phyloP scores from a whole-genome alignment of 2,888 invertebrate species.

The Luperina nickerlii region DNA sequence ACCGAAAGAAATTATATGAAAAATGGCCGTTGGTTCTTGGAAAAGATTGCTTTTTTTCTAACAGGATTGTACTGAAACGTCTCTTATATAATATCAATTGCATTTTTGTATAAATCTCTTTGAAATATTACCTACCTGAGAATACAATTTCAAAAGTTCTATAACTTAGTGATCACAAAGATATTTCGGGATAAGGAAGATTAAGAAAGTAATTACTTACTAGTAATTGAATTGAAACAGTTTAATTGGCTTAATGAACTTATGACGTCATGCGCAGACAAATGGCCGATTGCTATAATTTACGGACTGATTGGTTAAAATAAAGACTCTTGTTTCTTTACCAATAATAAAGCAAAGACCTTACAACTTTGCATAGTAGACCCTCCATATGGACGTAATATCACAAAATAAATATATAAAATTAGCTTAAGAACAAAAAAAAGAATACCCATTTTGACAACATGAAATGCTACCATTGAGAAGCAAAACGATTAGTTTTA shows the following conservation, averaged over 20 bases:
- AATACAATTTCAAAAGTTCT: constrained; percentile 4
- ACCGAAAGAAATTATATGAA: constrained; percentile 43
- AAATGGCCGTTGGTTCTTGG: constrained; percentile 44
- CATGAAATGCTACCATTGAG: too few species aligned
- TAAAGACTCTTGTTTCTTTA: too few species aligned
- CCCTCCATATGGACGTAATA: too few species aligned
- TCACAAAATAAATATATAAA: too few species aligned
- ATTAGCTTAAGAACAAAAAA: too few species aligned
- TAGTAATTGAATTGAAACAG: neutral
- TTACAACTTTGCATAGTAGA: too few species aligned
- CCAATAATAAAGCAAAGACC: too few species aligned
- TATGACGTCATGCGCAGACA: neutral
- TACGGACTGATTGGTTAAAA: neutral
- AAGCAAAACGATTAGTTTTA: too few species aligned
- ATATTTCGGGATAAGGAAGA: neutral
- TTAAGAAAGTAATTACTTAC: neutral
- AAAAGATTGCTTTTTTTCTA: constrained; percentile 39
- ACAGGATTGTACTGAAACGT: neutral
- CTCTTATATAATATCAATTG: constrained; percentile 9
- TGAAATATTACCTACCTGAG: constrained; percentile 2
- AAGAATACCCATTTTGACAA: too few species aligned
- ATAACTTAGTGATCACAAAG: neutral
- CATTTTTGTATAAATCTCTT: neutral
- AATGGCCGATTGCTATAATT: neutral
- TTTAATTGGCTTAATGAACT: neutral